A percentile compares a stretch with the other conserved stretches of the same genome.
Conservation (phyloP, 2,888 invertebrate genomes). For the Lepidochitona cinerea region DNA sequence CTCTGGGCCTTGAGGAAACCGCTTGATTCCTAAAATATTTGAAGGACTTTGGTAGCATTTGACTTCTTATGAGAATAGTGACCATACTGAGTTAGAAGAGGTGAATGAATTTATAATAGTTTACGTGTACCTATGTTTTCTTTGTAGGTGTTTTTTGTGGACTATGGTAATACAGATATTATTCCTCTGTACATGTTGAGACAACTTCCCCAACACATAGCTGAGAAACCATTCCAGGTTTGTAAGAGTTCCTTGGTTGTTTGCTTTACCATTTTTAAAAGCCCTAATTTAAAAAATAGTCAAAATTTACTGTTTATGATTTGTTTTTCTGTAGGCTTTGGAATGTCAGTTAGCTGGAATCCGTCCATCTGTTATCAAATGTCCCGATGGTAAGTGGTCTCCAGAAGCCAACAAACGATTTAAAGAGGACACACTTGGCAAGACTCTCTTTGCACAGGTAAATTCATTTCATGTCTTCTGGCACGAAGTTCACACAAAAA, state of each 20-base stretch:
- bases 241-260: neutral
- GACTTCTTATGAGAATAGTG: no score
- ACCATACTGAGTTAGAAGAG: no score
- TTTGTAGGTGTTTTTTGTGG: constrained; percentile 81
- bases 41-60: no score
- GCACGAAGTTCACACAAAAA: no score
- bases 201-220: constrained; percentile 37
- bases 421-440: constrained; percentile 38
- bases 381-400: constrained; percentile 78
- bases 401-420: constrained; percentile 71
- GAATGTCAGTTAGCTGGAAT: constrained; percentile 81
- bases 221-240: constrained; percentile 52
- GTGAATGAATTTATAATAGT: no score
- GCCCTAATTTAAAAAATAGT: no score
- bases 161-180: constrained; percentile 78
- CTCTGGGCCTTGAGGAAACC: no score
- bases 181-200: constrained; percentile 38
- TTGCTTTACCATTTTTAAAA: no score
- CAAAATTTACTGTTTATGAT: no score
- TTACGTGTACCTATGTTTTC: no score
- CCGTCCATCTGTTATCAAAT: constrained; percentile 78
- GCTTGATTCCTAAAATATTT: no score
- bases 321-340: constrained; percentile 75
- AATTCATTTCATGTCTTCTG: no score
- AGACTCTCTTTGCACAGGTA: constrained; percentile 50